These are phyloP conservation scores for Maniola hyperantus DNA, from an alignment of 2,888 invertebrate genomes.

Conservation along the genomic window DNA sequence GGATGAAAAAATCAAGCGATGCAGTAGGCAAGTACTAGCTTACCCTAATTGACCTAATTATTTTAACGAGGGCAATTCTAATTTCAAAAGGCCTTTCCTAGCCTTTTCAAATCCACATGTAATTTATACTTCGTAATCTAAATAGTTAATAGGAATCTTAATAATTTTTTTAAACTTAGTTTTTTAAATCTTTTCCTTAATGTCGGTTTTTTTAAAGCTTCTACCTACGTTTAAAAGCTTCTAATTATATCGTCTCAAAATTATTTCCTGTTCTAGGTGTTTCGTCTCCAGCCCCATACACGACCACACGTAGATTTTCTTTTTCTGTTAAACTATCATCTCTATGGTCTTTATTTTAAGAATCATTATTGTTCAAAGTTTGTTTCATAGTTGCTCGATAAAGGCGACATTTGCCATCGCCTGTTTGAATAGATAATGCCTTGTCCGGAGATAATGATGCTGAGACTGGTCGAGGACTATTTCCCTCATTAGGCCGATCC, in stretches of 20 bases:
- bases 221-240: slow-evolving; percentile 2
- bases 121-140: too few relatives aligned
- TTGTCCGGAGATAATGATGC: slow-evolving; percentile 56
- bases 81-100: too few relatives aligned
- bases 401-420: slow-evolving; percentile 51
- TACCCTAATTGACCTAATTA: too few relatives aligned
- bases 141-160: neutral
- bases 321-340: neutral
- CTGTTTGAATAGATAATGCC: slow-evolving; percentile 54
- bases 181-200: neutral
- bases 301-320: slow-evolving; percentile 33
- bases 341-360: slow-evolving; percentile 18
- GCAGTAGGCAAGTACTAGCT: too few relatives aligned
- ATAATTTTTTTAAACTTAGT: neutral
- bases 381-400: slow-evolving; percentile 34
- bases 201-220: too few relatives aligned
- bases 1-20: too few relatives aligned
- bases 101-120: too few relatives aligned
- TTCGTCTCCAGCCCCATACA: neutral
- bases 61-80: too few relatives aligned
- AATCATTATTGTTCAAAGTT: slow-evolving; percentile 9
- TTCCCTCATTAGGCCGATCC: slow-evolving; percentile 55
- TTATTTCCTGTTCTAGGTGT: slow-evolving; percentile 25
- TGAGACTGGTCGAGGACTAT: slow-evolving; percentile 46
- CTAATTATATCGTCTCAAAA: slow-evolving; percentile 25